These are phyloP conservation scores for Rhizoglyphus robini DNA, from an alignment of 1,140 invertebrate genomes.

Conservation along the genomic window DNA sequence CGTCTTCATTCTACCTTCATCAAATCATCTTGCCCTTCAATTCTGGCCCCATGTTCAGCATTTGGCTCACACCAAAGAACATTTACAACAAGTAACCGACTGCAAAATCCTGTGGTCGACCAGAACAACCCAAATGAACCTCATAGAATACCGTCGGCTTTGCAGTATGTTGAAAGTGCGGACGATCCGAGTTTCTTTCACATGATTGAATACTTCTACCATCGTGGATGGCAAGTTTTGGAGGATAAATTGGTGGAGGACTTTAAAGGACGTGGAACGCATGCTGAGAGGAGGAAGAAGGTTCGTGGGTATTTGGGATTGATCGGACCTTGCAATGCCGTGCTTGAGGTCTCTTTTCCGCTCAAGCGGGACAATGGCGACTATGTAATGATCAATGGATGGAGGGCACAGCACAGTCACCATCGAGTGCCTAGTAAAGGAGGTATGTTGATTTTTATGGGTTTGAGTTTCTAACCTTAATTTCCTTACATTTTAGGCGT, in stretches of 20 bases:
- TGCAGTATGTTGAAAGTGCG: conserved; percentile 60
- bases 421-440: conserved; percentile 94
- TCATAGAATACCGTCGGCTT: conserved; percentile 60
- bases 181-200: conserved; percentile 63
- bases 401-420: conserved; percentile 90
- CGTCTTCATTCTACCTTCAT: too few species aligned
- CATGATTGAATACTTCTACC: too few species aligned
- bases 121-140: background rate
- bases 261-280: conserved; percentile 48
- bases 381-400: conserved; percentile 93
- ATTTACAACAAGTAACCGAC: too few species aligned
- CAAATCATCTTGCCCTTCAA: too few species aligned
- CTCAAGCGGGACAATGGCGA: conserved; percentile 84
- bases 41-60: too few species aligned
- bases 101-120: too few species aligned
- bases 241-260: conserved; percentile 81
- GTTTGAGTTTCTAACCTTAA: conserved; percentile 94
- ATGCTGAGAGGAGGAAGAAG: conserved; percentile 78
- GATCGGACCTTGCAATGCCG: conserved; percentile 90
- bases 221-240: conserved; percentile 59
- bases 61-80: too few species aligned
- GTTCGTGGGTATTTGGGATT: conserved; percentile 55
- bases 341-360: conserved; percentile 86
- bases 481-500: too few species aligned
- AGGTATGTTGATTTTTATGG: conserved; percentile 91